These are phyloP conservation scores for Gadus macrocephalus DNA, from an alignment of 2,113 vertebrate genomes.

Conservation along the genomic window DNA sequence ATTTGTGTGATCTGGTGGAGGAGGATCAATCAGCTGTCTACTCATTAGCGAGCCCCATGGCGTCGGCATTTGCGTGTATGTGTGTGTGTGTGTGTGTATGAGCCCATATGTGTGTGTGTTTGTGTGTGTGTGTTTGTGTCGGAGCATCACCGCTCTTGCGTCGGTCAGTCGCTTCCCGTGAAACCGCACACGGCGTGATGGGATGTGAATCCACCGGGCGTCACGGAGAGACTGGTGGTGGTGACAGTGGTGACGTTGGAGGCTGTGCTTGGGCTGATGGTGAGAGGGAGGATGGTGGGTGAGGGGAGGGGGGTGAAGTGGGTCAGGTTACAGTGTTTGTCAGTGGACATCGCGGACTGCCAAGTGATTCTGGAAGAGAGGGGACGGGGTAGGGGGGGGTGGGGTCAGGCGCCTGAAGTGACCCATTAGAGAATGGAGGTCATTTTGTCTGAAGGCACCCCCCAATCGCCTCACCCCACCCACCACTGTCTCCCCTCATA, in stretches of 20 bases:
- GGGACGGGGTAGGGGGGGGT: too few relatives aligned
- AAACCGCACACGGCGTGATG: too few relatives aligned
- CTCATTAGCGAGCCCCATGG: background rate
- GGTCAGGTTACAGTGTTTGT: constrained; percentile 60
- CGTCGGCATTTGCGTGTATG: background rate
- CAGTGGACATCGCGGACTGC: constrained; percentile 40
- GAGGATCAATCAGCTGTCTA: constrained; percentile 64
- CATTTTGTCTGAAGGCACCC: constrained; percentile 36
- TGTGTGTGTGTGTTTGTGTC: constrained; percentile 16
- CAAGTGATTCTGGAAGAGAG: constrained; percentile 35
- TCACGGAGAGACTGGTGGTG: constrained; percentile 9
- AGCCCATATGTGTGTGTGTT: background rate
- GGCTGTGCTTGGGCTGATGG: background rate
- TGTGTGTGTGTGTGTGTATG: background rate
- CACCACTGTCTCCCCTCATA: constrained; percentile 39
- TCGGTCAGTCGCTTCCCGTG: constrained; percentile 34
- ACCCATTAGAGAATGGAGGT: constrained; percentile 49
- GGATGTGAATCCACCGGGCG: too few relatives aligned
- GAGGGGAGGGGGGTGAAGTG: constrained; percentile 47
- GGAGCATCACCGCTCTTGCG: constrained; percentile 35
- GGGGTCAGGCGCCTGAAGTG: constrained; percentile 42
- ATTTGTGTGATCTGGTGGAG: constrained; percentile 61
- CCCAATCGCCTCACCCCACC: background rate
- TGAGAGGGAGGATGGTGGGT: constrained; percentile 4
- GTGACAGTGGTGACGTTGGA: constrained; percentile 2